Base-by-base conservation (phyloP, 2,888 invertebrate genomes). In the Zaprionus obscuricornis region DNA sequence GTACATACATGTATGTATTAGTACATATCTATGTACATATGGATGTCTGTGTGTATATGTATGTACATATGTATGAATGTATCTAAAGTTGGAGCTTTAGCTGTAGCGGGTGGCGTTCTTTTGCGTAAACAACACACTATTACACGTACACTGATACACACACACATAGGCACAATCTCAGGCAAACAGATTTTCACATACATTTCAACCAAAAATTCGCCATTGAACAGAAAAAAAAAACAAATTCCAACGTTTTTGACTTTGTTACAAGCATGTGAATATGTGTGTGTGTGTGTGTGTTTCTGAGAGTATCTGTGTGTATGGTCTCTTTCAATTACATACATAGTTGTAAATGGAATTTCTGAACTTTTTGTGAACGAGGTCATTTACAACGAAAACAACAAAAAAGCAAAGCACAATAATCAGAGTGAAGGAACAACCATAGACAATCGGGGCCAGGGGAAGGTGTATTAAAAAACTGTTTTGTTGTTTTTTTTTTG, bases 321-420 rank as follows among this genome's bases (percentile, higher is more conserved):
- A 58, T 78, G 67, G 70, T 66, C 58, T 82, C 79, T 81, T 81
- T 81, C 83, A 81, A 79, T 83, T 81, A 79, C 82, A 78, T 81
- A 79, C 82, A 78, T 72, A 69, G 74, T 78, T 81, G 77, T 81
- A 79, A 79, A 81, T 81, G 78, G 77, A 72, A 79, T 81, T 81
- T 79, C 66, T 67, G 77, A 79, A 74, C 79, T 79, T 73, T 76
- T 79, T 77, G 66, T 79, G 74, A 77, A 83, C 83, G 81, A 81
- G 81, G 81, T 81, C 81, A 83, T 62, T 81, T 83, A 83, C 81
- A 74, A 73, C 71, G 67, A 71, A 76, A 72, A 54, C 51, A 43
- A 51, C 34, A 55, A 27, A 45, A 64, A 62, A 51, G 40, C 33
- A 34, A 47, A 59, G 52, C 67, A 60, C 42, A 54, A 34, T 43